These are phyloP conservation scores for Thera britannica DNA, from an alignment of 2,888 invertebrate species.

Conservation along the genomic window DNA sequence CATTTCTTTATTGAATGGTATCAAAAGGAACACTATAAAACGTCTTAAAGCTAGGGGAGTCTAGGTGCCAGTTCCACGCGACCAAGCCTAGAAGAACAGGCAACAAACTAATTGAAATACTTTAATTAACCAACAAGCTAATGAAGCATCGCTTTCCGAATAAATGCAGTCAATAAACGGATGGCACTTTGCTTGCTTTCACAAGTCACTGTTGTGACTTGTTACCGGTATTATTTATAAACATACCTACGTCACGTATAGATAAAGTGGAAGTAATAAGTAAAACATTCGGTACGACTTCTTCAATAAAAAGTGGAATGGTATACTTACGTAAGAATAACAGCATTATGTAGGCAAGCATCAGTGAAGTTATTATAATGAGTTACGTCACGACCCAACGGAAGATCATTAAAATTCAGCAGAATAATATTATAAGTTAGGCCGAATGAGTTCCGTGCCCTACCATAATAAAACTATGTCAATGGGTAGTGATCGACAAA, in stretches of 20 bases:
- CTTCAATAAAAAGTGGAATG: constrained; percentile 28
- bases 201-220: constrained; percentile 53
- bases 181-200: constrained; percentile 46
- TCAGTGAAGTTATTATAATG: constrained; percentile 9
- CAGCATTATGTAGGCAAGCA: background rate
- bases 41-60: no score
- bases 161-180: constrained; percentile 36
- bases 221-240: constrained; percentile 50
- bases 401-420: background rate
- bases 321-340: constrained; percentile 14
- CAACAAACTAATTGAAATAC: no score
- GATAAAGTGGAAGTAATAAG: constrained; percentile 45
- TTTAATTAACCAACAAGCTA: background rate
- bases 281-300: constrained; percentile 44
- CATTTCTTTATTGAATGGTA: no score
- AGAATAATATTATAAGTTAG: constrained; percentile 7
- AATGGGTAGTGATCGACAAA: no score
- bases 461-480: background rate
- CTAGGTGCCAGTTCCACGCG: no score
- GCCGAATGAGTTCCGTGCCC: background rate
- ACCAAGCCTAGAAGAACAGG: no score
- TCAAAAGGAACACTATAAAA: no score
- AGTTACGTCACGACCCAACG: constrained; percentile 9
- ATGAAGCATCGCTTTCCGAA: background rate
- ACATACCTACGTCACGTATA: constrained; percentile 36